Evolutionary conservation across 2,888 invertebrate genomes (phyloP), one percentile per base, ranked within the genome.

Genomic region (Euplagia quadripunctaria): DNA sequence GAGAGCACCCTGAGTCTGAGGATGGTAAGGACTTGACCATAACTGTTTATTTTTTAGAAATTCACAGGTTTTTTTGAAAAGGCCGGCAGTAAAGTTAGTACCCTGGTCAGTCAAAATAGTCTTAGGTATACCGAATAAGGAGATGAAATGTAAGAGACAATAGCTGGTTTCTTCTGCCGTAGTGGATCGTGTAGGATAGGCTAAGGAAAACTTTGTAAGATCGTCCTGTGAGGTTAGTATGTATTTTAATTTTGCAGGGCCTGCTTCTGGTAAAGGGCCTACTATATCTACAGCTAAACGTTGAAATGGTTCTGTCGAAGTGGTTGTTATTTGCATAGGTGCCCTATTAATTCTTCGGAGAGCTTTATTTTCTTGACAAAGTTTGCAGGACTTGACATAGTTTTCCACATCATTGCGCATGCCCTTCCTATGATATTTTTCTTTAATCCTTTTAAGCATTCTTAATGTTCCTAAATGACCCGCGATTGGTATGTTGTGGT

Each of bases 151-250:
- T 6, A 68, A 9, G 31, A 55, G 14, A 17, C 55, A 41, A 14
- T 68, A 55, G 16, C 42, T 42, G 41, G 68, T 55, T 55, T 68
- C 68, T 42, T 68, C 68, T 6, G 68, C 55, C 5, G 68, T 68
- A 17, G 55, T 55, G 11, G 2, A 16, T 1, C 52, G n/a, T 16
- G 55, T 52, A 4, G 68, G 55, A 17, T 68, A 68, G 3, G 68
- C 55, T 55, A 42, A 3, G 11, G 68, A 55, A 11, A 31, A 52
- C 5, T 65, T 43, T n/a, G n/a, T n/a, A n/a, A 65, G 46, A 17
- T 65, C 43, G n/a, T 65, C n/a, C 46, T 65, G 64, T 6, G 46
- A 9, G 8, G 64, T 65, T n/a, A 46, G n/a, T 12, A 65, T 43
- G 14, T 41, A 63, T 63, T 63, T 63, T 4, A 41, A 8, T 63